A percentile compares a stretch with the other conserved stretches of the same genome.
phyloP scores from a whole-genome alignment of 2,113 vertebrate genomes.

The Odontophorus gujanensis region DNA sequence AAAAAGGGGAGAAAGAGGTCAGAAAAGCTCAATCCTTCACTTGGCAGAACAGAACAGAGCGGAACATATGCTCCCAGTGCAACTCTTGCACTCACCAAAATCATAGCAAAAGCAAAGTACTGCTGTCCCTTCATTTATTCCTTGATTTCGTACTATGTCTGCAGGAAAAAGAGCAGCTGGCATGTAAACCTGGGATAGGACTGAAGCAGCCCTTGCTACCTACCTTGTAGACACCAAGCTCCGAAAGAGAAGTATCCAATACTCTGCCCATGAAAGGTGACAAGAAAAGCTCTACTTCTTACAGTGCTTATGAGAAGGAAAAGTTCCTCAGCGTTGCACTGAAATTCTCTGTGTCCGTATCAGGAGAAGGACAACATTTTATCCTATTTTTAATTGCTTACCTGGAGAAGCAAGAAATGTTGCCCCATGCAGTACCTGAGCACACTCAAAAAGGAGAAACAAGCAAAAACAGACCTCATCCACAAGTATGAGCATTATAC shows the following conservation, averaged over 20 bases:
- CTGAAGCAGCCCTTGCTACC: background rate
- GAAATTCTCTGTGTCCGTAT: background rate
- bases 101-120: fast-evolving
- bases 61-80: background rate
- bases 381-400: background rate
- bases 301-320: background rate
- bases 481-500: background rate
- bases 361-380: background rate
- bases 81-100: background rate
- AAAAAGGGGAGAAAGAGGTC: slow-evolving; percentile 50
- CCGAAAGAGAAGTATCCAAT: background rate
- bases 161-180: background rate
- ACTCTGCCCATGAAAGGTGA: fast-evolving
- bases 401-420: background rate
- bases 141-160: fast-evolving
- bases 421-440: background rate
- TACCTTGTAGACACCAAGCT: background rate
- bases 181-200: fast-evolving
- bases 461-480: background rate
- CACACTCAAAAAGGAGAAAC: background rate
- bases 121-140: fast-evolving
- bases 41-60: background rate
- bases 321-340: background rate
- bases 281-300: background rate
- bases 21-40: slow-evolving; percentile 3